phyloP scores from a whole-genome alignment of 1,140 invertebrate species.

The Drosophila pandora region DNA sequence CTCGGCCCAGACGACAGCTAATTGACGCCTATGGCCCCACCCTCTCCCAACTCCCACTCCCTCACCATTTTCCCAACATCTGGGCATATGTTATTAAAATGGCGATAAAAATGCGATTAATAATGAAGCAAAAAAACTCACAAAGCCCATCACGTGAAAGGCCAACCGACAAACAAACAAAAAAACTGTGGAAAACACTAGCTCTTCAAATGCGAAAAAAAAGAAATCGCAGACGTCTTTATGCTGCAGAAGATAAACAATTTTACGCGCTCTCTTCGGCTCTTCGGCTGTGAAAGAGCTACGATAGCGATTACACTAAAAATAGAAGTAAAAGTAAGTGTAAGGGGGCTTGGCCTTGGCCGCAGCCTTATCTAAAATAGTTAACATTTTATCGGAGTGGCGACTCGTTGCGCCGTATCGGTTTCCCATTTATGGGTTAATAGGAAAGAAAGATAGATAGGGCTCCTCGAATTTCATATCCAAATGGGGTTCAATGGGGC shows the following conservation, averaged over 20 bases:
- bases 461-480: slow-evolving; percentile 46
- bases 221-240: slow-evolving; percentile 20
- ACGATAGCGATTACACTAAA: slow-evolving; percentile 4
- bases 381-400: slow-evolving; percentile 33
- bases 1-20: slow-evolving; percentile 53
- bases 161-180: slow-evolving; percentile 23
- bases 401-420: slow-evolving; percentile 39
- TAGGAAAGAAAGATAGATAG: slow-evolving; percentile 3
- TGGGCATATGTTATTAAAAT: slow-evolving; percentile 51
- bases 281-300: slow-evolving; percentile 23
- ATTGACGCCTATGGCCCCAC: slow-evolving; percentile 58
- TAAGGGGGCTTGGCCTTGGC: slow-evolving; percentile 26
- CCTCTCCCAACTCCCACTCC: slow-evolving; percentile 20
- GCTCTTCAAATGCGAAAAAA: slow-evolving; percentile 14
- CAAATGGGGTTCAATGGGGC: slow-evolving; percentile 22
- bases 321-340: slow-evolving; percentile 24
- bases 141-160: slow-evolving; percentile 57
- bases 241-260: slow-evolving; percentile 29
- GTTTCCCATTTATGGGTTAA: slow-evolving; percentile 42
- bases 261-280: slow-evolving; percentile 34
- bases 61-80: slow-evolving; percentile 18
- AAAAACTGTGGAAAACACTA: too few species aligned
- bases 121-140: slow-evolving; percentile 45
- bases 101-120: slow-evolving; percentile 73
- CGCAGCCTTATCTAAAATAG: slow-evolving; percentile 54